These are phyloP conservation scores for Parapristionchus giblindavisi DNA, from an alignment of 2,888 invertebrate species.

Conservation along the genomic window DNA sequence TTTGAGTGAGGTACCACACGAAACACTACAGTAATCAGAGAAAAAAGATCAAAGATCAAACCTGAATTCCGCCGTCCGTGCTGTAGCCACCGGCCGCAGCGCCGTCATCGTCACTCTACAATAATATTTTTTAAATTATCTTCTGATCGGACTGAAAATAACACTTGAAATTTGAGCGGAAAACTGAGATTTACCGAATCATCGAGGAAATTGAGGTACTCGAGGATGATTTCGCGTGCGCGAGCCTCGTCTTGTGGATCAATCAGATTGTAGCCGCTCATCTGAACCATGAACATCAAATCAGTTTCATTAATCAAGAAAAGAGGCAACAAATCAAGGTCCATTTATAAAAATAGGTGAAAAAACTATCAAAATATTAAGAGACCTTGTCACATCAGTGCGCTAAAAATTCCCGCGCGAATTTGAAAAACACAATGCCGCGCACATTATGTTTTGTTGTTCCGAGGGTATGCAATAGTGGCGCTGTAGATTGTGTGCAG, in stretches of 20 bases:
- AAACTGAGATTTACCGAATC: constrained; percentile 90
- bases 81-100: constrained; percentile 7
- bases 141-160: too few relatives aligned
- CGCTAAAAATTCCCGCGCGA: constrained; percentile 28
- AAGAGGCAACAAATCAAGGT: too few relatives aligned
- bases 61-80: neutral
- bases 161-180: too few relatives aligned
- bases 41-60: neutral
- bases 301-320: neutral
- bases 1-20: too few relatives aligned
- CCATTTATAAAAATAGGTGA: too few relatives aligned
- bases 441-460: too few relatives aligned
- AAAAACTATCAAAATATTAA: too few relatives aligned
- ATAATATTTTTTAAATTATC: too few relatives aligned
- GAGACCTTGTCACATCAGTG: too few relatives aligned
- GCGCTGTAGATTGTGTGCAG: too few relatives aligned
- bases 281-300: too few relatives aligned
- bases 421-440: neutral
- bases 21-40: neutral
- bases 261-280: constrained; percentile 42
- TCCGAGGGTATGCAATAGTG: too few relatives aligned
- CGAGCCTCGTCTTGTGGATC: constrained; percentile 77
- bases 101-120: constrained; percentile 12
- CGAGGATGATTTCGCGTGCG: constrained; percentile 84
- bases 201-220: constrained; percentile 95